Conservation (phyloP, 2,113 vertebrate species). For the Hiodon alosoides region DNA sequence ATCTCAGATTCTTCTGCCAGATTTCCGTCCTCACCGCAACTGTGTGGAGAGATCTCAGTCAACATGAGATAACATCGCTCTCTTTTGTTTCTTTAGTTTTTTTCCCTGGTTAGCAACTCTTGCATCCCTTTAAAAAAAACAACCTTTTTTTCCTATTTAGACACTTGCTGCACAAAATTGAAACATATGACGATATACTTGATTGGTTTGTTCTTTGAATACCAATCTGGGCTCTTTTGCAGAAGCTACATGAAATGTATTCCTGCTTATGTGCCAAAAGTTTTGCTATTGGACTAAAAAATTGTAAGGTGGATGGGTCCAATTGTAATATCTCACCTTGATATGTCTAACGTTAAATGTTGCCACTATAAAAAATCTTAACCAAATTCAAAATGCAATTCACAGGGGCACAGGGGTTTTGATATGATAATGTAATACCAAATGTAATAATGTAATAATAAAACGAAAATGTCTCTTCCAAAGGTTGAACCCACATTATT, state of each 20-base stretch:
- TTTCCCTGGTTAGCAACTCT: neutral
- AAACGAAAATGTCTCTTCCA: constrained; percentile 10
- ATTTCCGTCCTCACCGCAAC: neutral
- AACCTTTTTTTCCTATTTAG: constrained; percentile 54
- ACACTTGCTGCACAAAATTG: constrained; percentile 48
- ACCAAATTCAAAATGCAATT: neutral
- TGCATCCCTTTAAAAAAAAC: neutral
- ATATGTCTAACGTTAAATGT: constrained; percentile 35
- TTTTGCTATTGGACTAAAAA: constrained; percentile 56
- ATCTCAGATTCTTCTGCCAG: neutral
- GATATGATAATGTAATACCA: neutral
- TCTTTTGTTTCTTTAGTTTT: neutral
- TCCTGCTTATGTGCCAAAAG: neutral
- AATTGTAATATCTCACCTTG: constrained; percentile 42
- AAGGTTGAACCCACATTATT: neutral
- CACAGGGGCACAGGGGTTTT: neutral
- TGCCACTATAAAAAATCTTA: constrained; percentile 33
- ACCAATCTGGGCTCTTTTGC: constrained; percentile 52
- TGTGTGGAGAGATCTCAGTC: neutral
- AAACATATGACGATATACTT: constrained; percentile 49
- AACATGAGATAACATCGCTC: constrained; percentile 3
- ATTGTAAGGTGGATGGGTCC: neutral
- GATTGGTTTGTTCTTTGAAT: constrained; percentile 63
- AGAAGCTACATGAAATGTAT: constrained; percentile 5
- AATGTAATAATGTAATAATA: neutral